A percentile compares a stretch with the other conserved stretches of the same genome.
These are phyloP conservation scores for Oxyura jamaicensis DNA, from an alignment of 2,113 vertebrate genomes.

Conservation along the genomic window DNA sequence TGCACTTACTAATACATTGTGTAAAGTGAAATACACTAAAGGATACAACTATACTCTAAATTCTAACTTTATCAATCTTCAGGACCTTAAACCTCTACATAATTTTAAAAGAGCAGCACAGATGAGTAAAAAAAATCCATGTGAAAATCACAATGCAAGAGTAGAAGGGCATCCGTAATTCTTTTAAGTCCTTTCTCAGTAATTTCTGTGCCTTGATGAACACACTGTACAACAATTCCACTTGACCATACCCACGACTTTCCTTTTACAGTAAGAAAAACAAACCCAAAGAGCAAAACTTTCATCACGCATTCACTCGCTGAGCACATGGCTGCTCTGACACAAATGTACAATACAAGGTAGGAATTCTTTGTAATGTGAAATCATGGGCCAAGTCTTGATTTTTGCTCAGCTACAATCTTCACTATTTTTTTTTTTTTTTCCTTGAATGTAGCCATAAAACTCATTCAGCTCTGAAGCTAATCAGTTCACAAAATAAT, in stretches of 20 bases:
- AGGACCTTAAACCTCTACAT: background rate
- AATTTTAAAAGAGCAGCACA: background rate
- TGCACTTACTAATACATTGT: background rate
- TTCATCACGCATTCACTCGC: background rate
- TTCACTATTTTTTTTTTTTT: background rate
- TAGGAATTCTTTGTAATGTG: background rate
- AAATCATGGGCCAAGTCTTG: background rate
- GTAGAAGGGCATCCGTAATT: background rate
- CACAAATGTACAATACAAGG: background rate
- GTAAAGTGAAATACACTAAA: background rate
- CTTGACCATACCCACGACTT: constrained; percentile 19
- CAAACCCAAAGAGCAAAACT: background rate
- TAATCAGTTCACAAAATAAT: background rate
- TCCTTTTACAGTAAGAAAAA: background rate
- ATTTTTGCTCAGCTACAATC: background rate
- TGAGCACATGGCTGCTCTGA: background rate
- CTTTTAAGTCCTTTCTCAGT: background rate
- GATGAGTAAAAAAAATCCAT: background rate
- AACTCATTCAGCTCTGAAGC: background rate
- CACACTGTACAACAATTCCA: background rate
- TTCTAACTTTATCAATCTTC: background rate
- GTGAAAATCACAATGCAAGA: background rate
- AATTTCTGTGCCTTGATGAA: background rate
- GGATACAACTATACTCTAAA: background rate
- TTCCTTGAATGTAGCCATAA: background rate